Base-by-base conservation (phyloP, 1,140 invertebrate genomes). In the Diachasma alloeum region DNA sequence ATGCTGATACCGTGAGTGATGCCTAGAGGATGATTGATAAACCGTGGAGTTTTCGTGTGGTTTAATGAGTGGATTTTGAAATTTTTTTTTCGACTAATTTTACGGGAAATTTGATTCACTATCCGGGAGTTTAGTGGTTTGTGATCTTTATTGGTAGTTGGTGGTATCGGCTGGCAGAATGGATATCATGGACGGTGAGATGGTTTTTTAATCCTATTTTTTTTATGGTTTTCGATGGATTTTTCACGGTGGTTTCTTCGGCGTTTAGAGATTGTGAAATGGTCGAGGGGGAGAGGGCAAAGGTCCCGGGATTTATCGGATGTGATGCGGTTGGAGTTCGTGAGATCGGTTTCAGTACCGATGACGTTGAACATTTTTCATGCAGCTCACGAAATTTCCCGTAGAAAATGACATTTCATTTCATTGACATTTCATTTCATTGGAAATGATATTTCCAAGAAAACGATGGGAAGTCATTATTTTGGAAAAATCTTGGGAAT, bases 171-270 rank as follows among this genome's bases (percentile, higher is more conserved):
- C 15, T 70, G 44, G 11, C 36, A 78, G 13, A 56, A 84, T 83
- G 83, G 79, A 84, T 77, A 79, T 83, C 59, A 83, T 80, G 80
- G 78, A 81, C 68, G 83, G 83, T 84, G 68, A 79, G 79, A 77
- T 31, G 10, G 13, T 70, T 78, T 74, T 26, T 53, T 53, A 31
- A 31, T 19, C 17, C 5, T n/a, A 8, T 6, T 15, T 17, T 53
- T 53, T 53, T 19, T 2, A 15, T 17, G 17, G 2, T 53, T 53
- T 53, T 53, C 31, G 48, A 19, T 9, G n/a, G 17, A 19, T 53
- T 53, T 53, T 17, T 53, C 6, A 15, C 9, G 17, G 4, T 53
- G 31, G 2, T 3, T 31, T 31, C 17, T 15, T 19, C 6, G 48
- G 17, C 48, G 6, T 46, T 46, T 46, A 11, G 48, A 11, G 39